A percentile compares a stretch with the other conserved stretches of the same genome.
phyloP scores from a whole-genome alignment of 2,888 invertebrate species.

The Cataglyphis rosenhaueri region DNA sequence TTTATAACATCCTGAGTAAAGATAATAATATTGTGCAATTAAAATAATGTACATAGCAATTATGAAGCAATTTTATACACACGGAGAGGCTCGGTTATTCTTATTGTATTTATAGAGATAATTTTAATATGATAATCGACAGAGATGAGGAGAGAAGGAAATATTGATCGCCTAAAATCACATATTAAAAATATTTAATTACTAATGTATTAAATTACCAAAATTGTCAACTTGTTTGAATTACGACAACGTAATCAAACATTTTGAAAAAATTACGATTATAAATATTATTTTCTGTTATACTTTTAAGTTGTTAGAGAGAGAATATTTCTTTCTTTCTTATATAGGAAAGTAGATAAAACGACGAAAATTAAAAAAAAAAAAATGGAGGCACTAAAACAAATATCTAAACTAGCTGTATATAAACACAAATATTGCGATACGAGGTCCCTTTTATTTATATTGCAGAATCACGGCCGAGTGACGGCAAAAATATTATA shows the following conservation, averaged over 20 bases:
- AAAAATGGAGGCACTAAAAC: neutral
- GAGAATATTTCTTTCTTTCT: neutral
- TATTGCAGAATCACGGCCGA: neutral
- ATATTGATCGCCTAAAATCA: neutral
- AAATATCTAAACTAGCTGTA: neutral
- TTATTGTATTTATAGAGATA: neutral
- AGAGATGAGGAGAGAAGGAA: neutral
- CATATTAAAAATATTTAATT: neutral
- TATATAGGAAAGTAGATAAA: neutral
- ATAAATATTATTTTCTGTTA: neutral
- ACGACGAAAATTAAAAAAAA: neutral
- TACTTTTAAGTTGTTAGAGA: neutral
- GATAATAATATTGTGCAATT: slow-evolving; percentile 3
- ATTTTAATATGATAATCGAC: neutral
- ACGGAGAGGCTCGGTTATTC: neutral
- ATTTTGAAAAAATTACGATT: neutral
- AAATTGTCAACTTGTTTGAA: neutral
- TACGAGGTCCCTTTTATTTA: neutral
- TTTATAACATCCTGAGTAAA: neutral
- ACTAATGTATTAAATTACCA: neutral
- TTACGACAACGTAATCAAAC: neutral
- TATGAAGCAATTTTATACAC: neutral
- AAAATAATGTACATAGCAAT: slow-evolving; percentile 7
- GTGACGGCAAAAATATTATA: neutral
- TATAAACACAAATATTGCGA: neutral